Percentiles rank a stretch among this genome's conserved stretches.
Conservation (phyloP, 2,888 invertebrate genomes). For the Stomorhina lunata region DNA sequence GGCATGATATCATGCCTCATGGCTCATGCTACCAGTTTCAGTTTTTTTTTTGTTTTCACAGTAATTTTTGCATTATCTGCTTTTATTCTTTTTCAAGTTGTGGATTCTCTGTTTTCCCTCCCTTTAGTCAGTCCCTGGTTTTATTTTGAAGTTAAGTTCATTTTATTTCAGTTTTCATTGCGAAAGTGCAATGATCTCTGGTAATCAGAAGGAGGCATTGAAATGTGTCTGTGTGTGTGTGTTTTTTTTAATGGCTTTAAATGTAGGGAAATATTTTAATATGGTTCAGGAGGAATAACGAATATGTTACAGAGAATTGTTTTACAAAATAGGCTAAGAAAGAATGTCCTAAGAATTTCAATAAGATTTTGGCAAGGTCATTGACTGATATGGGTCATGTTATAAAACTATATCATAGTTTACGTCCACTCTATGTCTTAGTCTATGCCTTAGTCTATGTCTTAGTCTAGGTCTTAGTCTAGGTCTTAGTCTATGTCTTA, state of each 20-base stretch:
- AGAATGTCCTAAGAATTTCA: not conserved
- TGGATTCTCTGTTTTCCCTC: not conserved
- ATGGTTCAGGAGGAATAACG: conserved; percentile 28
- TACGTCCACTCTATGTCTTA: too few relatives aligned
- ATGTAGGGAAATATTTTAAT: conserved; percentile 51
- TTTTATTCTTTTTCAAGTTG: conserved; percentile 32
- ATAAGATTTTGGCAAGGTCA: not conserved
- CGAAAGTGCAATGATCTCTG: conserved; percentile 69
- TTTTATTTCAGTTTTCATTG: conserved; percentile 20
- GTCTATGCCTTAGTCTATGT: too few relatives aligned
- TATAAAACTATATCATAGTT: too few relatives aligned
- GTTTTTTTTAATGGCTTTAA: conserved; percentile 10
- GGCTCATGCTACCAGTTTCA: conserved; percentile 30
- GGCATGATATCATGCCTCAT: conserved; percentile 34
- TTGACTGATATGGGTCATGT: too few relatives aligned
- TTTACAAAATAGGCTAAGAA: not conserved
- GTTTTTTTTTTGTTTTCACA: not conserved
- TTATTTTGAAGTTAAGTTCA: not conserved
- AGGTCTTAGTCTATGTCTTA: too few relatives aligned
- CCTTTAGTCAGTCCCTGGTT: not conserved
- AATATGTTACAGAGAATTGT: conserved; percentile 30
- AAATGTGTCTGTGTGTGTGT: conserved; percentile 5
- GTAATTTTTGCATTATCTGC: conserved; percentile 28
- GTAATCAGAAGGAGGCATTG: conserved; percentile 50
- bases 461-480: too few relatives aligned